phyloP scores from a whole-genome alignment of 2,888 invertebrate genomes.

The Aplocera efformata region DNA sequence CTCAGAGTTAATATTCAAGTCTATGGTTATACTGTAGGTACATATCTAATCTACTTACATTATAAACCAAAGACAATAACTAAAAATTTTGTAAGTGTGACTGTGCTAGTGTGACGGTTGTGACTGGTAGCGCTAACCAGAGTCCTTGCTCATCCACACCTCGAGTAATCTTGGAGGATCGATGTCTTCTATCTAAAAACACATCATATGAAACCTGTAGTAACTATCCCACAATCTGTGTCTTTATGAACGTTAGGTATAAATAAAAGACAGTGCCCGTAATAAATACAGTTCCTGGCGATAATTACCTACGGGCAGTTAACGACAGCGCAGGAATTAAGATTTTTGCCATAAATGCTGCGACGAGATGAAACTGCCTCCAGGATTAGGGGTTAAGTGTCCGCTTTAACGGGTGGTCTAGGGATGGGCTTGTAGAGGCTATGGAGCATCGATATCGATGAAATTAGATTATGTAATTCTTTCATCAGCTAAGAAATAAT shows the following conservation, averaged over 20 bases:
- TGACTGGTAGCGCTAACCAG: too few relatives aligned
- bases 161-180: too few relatives aligned
- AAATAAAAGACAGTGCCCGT: constrained; percentile 41
- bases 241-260: constrained; percentile 3
- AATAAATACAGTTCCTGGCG: constrained; percentile 70
- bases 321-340: constrained; percentile 75
- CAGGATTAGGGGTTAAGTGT: constrained; percentile 80
- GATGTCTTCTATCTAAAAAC: background rate
- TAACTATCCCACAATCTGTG: background rate
- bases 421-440: constrained; percentile 45
- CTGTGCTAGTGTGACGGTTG: too few relatives aligned
- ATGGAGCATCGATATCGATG: constrained; percentile 36
- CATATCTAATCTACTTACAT: too few relatives aligned
- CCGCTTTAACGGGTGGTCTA: constrained; percentile 72
- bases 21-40: too few relatives aligned
- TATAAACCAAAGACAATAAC: too few relatives aligned
- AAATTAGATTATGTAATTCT: too few relatives aligned
- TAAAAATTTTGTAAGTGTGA: too few relatives aligned
- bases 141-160: too few relatives aligned
- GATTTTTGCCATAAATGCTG: constrained; percentile 79
- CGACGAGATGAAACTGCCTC: constrained; percentile 65
- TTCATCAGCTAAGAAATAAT: too few relatives aligned
- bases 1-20: too few relatives aligned
- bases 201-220: background rate
- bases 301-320: constrained; percentile 78